phyloP scores from a whole-genome alignment of 2,797 vertebrate genomes.

The Alcedo quadribrachys region DNA sequence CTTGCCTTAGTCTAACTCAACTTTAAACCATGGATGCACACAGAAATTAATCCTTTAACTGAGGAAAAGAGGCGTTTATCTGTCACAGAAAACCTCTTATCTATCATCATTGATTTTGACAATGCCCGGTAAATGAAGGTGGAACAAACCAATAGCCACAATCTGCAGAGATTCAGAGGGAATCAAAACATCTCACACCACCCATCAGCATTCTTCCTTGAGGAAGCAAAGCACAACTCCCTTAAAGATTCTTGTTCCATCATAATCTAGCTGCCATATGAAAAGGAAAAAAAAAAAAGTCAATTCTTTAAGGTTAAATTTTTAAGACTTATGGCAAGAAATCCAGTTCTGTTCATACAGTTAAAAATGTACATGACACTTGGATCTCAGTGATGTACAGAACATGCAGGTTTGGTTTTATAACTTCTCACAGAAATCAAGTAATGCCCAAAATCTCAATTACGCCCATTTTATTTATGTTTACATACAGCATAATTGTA shows the following conservation, averaged over 20 bases:
- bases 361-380: neutral
- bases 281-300: neutral
- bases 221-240: neutral
- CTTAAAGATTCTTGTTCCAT: neutral
- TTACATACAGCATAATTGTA: neutral
- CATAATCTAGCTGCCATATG: neutral
- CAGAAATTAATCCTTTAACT: neutral
- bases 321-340: neutral
- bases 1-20: neutral
- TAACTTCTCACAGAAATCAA: neutral
- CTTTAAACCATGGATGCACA: accelerated
- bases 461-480: neutral
- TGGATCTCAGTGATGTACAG: neutral
- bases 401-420: neutral
- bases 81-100: neutral
- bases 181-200: neutral
- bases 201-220: neutral
- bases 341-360: neutral
- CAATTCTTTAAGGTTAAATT: neutral
- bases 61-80: neutral
- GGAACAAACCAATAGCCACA: neutral
- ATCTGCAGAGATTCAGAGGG: neutral
- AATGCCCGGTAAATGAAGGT: neutral
- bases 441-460: neutral
- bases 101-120: neutral